Conservation (phyloP, 2,113 vertebrate species). For the Hippopotamus amphibius region DNA sequence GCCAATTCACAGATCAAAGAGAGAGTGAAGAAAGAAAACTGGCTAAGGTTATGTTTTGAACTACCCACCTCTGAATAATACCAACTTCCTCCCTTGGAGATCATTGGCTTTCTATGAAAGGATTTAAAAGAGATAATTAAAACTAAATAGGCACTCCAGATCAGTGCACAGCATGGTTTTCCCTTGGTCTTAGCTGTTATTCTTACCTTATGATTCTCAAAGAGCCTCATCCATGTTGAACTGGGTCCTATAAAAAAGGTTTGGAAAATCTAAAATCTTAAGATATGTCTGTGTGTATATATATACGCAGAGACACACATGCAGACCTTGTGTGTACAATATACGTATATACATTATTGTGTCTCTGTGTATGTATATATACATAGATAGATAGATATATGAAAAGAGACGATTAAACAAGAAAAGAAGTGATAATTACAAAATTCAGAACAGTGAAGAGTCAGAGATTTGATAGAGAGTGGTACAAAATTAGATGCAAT, state of each 20-base stretch:
- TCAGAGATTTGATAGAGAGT: background rate
- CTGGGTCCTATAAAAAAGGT: conserved; percentile 45
- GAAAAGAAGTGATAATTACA: background rate
- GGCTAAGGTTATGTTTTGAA: conserved; percentile 6
- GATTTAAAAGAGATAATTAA: conserved; percentile 29
- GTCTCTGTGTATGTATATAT: background rate
- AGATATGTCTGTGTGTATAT: background rate
- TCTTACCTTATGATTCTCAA: conserved; percentile 55
- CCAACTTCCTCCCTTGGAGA: conserved; percentile 35
- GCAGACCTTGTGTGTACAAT: background rate
- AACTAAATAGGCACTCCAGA: conserved; percentile 55
- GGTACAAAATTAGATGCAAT: background rate
- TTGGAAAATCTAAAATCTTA: conserved; percentile 19
- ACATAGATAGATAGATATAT: background rate
- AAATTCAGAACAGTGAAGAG: background rate
- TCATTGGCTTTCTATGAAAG: conserved; percentile 60
- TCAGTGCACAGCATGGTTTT: background rate
- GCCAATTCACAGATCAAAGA: conserved; percentile 4
- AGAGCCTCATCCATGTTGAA: conserved; percentile 41
- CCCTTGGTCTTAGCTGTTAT: background rate
- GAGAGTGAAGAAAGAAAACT: conserved; percentile 41
- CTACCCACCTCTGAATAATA: conserved; percentile 50
- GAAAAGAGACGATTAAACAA: background rate
- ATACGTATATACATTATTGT: background rate
- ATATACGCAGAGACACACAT: background rate